Conservation (phyloP, 2,113 vertebrate species). For the Ameiurus melas region DNA sequence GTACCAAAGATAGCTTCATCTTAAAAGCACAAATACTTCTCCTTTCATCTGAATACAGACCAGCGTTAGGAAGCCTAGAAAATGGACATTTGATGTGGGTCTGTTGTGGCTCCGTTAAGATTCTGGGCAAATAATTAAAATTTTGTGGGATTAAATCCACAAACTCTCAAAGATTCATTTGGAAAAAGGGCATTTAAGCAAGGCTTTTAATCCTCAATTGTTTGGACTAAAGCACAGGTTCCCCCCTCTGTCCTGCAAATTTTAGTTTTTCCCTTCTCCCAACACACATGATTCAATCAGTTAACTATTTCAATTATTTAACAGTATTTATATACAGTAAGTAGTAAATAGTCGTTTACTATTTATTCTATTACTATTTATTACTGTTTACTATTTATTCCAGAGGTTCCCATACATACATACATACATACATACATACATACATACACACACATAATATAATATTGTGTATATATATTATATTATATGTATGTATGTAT, state of each 20-base stretch:
- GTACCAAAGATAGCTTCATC: slow-evolving; percentile 23
- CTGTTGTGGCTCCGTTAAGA: neutral
- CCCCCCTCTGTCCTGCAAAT: no score
- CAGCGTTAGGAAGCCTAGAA: neutral
- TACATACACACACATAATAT: no score
- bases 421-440: no score
- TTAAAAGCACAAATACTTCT: neutral
- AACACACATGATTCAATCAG: neutral
- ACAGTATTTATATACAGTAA: no score
- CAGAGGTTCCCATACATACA: no score
- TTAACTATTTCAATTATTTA: neutral
- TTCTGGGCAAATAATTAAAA: neutral
- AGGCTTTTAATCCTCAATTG: neutral
- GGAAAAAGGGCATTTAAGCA: neutral
- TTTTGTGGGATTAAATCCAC: neutral
- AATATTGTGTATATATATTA: no score
- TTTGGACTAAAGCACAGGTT: neutral
- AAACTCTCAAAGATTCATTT: neutral
- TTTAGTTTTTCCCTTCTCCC: neutral
- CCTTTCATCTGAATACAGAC: slow-evolving; percentile 17
- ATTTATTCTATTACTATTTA: no score
- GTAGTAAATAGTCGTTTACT: no score
- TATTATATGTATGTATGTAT: no score
- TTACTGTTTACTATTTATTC: no score
- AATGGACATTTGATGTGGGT: neutral